Conservation (phyloP, 2,113 vertebrate species). For the Calidris pugnax region DNA sequence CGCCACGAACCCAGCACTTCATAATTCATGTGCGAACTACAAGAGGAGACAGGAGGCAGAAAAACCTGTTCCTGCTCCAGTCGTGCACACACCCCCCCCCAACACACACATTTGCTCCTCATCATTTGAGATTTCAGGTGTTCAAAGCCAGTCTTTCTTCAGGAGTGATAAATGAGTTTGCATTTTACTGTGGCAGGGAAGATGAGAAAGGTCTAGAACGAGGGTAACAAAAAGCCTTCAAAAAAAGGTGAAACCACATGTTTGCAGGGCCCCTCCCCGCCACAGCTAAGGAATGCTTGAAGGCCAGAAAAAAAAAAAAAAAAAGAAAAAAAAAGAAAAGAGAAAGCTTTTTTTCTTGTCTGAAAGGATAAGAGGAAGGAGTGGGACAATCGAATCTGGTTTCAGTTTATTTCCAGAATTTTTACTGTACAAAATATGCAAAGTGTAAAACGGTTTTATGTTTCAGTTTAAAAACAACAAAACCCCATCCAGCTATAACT, state of each 20-base stretch:
- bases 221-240: background rate
- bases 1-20: background rate
- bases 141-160: background rate
- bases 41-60: constrained; percentile 18
- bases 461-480: constrained; percentile 58
- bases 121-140: constrained; percentile 15
- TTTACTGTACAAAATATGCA: constrained; percentile 76
- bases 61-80: constrained; percentile 41
- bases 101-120: background rate
- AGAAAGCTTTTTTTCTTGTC: background rate
- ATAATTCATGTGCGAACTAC: background rate
- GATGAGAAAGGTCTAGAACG: background rate
- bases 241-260: background rate
- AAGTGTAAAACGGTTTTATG: constrained; percentile 67
- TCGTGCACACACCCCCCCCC: background rate
- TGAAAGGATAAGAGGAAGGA: constrained; percentile 24
- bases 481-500: constrained; percentile 60
- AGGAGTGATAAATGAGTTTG: constrained; percentile 34
- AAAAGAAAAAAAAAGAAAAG: too few relatives aligned
- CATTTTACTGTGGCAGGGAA: background rate
- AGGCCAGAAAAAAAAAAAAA: background rate
- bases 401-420: constrained; percentile 75
- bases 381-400: constrained; percentile 17
- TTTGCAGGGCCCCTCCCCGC: constrained; percentile 19
- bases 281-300: background rate